These are phyloP conservation scores for Tinamus guttatus DNA, from an alignment of 2,113 vertebrate genomes.

Conservation along the genomic window DNA sequence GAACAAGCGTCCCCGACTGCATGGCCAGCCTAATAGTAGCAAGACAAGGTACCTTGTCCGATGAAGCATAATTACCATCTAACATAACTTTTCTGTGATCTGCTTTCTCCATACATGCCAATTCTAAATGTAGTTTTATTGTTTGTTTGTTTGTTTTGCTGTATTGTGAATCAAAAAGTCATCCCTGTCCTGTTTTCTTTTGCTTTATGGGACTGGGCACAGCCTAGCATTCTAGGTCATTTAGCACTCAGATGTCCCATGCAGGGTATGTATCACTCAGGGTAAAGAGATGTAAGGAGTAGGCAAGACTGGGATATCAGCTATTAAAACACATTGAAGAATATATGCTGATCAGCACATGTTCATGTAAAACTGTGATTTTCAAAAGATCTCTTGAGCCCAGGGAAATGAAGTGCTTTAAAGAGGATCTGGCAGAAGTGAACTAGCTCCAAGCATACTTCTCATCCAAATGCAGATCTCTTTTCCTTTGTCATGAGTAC, in stretches of 20 bases:
- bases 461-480: not conserved
- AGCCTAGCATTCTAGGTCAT: not conserved
- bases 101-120: not conserved
- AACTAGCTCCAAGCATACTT: not conserved
- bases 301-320: not conserved
- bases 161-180: not conserved
- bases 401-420: not conserved
- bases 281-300: not conserved
- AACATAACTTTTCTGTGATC: not conserved
- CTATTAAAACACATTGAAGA: not conserved
- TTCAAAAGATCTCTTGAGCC: not conserved
- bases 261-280: not conserved
- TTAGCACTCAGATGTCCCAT: not conserved
- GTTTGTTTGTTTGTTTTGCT: not conserved
- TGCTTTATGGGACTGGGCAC: not conserved
- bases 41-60: constrained; percentile 88
- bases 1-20: constrained; percentile 97
- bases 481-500: not conserved
- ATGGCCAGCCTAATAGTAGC: constrained; percentile 98
- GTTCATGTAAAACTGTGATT: not conserved
- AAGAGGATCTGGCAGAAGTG: not conserved
- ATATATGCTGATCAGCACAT: not conserved
- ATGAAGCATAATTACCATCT: not conserved
- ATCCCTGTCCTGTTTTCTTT: not conserved
- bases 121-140: not conserved